Percentiles rank a stretch among this genome's conserved stretches.
Evolutionary conservation across 2,888 invertebrate species (phyloP).

Genomic region (Coenonympha arcania): DNA sequence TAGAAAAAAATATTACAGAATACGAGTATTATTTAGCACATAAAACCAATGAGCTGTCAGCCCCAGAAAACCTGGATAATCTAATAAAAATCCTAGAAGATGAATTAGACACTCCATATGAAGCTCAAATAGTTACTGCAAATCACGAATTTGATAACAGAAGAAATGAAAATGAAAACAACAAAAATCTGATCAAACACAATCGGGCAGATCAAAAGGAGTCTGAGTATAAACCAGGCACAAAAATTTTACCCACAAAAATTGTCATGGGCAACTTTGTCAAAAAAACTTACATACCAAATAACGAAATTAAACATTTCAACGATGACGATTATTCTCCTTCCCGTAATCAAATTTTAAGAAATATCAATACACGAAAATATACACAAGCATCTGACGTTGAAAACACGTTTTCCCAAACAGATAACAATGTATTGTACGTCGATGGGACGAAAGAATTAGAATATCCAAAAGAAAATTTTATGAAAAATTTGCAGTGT

Average conservation of each 20-base stretch:
- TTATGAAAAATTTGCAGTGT: conserved; percentile 38
- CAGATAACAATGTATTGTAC: conserved; percentile 8
- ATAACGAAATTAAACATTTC: conserved; percentile 37
- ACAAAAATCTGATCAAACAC: conserved; percentile 27
- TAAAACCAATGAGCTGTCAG: conserved; percentile 37
- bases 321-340: conserved; percentile 33
- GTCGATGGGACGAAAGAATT: conserved; percentile 25
- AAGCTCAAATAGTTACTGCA: conserved; percentile 22
- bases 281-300: conserved; percentile 39
- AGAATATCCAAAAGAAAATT: conserved; percentile 28
- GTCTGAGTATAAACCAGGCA: conserved; percentile 29
- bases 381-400: conserved; percentile 31
- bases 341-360: conserved; percentile 44
- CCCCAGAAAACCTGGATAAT: conserved; percentile 50
- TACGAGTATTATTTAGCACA: conserved; percentile 39
- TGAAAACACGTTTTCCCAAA: conserved; percentile 12
- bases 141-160: conserved; percentile 25
- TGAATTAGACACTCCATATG: conserved; percentile 48
- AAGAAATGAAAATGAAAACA: conserved; percentile 19
- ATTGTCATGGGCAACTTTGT: conserved; percentile 40
- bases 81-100: conserved; percentile 61
- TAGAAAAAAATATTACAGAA: conserved; percentile 47
- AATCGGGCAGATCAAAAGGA: conserved; percentile 27
- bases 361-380: conserved; percentile 42
- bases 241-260: conserved; percentile 41